These are phyloP conservation scores for Nannospalax galili DNA, from an alignment of 2,113 vertebrate genomes.

Conservation along the genomic window DNA sequence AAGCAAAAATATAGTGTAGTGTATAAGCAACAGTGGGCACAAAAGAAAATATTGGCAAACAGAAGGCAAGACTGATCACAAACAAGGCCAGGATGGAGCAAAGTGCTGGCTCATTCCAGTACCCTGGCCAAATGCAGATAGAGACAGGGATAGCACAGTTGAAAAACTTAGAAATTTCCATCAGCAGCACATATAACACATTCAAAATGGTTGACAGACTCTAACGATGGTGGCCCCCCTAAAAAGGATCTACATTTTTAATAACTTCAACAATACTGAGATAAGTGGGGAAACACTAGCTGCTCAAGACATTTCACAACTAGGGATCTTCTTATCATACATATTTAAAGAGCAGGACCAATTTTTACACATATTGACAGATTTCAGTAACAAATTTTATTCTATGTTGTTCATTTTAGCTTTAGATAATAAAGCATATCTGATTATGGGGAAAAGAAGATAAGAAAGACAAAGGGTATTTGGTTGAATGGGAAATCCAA, in stretches of 20 bases:
- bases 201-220: slow-evolving; percentile 86
- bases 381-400: slow-evolving; percentile 30
- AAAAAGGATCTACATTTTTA: slow-evolving; percentile 87
- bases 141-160: background rate
- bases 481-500: background rate
- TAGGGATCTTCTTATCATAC: background rate
- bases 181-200: slow-evolving; percentile 88
- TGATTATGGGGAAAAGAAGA: background rate
- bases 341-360: slow-evolving; percentile 22
- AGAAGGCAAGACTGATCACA: background rate
- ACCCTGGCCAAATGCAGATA: background rate
- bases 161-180: slow-evolving; percentile 86
- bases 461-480: background rate
- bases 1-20: background rate
- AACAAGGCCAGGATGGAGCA: background rate
- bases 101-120: background rate
- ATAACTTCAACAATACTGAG: slow-evolving; percentile 91
- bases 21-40: background rate
- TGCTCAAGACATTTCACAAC: slow-evolving; percentile 24
- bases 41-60: background rate
- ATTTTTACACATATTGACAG: background rate
- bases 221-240: slow-evolving; percentile 87
- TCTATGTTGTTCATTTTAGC: slow-evolving; percentile 36
- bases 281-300: slow-evolving; percentile 43
- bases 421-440: slow-evolving; percentile 72